These are phyloP conservation scores for Spizaetus ornatus DNA, from an alignment of 2,113 vertebrate species.

Conservation along the genomic window DNA sequence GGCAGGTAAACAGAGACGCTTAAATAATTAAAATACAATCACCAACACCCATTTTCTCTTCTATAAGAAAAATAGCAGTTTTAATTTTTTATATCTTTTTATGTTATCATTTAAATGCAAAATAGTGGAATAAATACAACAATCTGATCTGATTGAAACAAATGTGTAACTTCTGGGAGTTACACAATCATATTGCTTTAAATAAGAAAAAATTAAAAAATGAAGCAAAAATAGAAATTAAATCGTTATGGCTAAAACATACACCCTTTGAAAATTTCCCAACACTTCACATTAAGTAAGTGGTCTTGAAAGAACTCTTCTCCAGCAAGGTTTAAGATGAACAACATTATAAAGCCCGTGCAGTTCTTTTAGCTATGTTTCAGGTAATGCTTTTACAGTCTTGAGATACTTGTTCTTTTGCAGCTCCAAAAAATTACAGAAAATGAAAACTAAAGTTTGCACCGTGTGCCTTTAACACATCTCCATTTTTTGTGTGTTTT, in stretches of 20 bases:
- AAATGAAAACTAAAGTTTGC: slow-evolving; percentile 59
- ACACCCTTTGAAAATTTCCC: slow-evolving; percentile 73
- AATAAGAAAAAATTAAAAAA: slow-evolving; percentile 82
- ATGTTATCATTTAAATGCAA: slow-evolving; percentile 87
- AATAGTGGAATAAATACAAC: slow-evolving; percentile 91
- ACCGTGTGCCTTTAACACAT: slow-evolving; percentile 50
- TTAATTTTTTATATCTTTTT: slow-evolving; percentile 88
- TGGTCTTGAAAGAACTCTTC: slow-evolving; percentile 74
- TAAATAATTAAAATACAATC: slow-evolving; percentile 91
- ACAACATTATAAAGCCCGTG: slow-evolving; percentile 64
- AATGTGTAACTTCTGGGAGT: slow-evolving; percentile 82
- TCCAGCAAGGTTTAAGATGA: slow-evolving; percentile 74
- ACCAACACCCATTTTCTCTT: slow-evolving; percentile 85
- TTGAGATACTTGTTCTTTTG: slow-evolving; percentile 66
- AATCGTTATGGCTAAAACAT: slow-evolving; percentile 74
- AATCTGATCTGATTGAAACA: slow-evolving; percentile 89
- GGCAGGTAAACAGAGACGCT: slow-evolving; percentile 89
- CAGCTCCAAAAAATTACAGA: slow-evolving; percentile 57
- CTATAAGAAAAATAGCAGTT: slow-evolving; percentile 91
- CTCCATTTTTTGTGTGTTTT: slow-evolving; percentile 56
- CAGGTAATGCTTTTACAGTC: slow-evolving; percentile 54
- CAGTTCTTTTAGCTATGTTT: slow-evolving; percentile 59
- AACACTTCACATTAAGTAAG: slow-evolving; percentile 79
- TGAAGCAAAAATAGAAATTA: slow-evolving; percentile 71
- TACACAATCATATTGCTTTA: slow-evolving; percentile 89